Evolutionary conservation across 2,797 vertebrate species (phyloP).

Genomic region (Labeo calbasu): DNA sequence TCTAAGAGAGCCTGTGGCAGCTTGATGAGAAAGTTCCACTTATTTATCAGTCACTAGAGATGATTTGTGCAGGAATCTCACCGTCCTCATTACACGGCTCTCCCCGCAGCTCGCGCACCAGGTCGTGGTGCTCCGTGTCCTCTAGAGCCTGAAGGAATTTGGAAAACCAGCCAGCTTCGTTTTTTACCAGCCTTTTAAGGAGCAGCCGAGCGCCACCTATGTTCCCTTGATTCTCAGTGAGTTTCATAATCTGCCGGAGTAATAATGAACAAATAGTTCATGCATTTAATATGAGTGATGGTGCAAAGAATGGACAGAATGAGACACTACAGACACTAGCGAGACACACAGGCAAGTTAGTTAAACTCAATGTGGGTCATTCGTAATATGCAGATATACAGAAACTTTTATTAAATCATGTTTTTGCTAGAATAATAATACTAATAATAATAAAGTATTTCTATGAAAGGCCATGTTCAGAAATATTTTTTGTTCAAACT

Average conservation of each 20-base stretch:
- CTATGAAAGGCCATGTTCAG: background rate
- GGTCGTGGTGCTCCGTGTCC: conserved; percentile 55
- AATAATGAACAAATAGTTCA: background rate
- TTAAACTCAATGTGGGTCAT: background rate
- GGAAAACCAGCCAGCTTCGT: conserved; percentile 85
- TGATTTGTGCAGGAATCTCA: background rate
- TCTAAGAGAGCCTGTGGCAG: background rate
- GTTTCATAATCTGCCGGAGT: conserved; percentile 75
- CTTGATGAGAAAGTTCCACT: background rate
- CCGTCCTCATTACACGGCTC: conserved; percentile 24
- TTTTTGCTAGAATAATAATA: too few species aligned
- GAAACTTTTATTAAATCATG: background rate
- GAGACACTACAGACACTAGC: background rate
- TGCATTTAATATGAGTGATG: background rate
- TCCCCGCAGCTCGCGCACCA: conserved; percentile 77
- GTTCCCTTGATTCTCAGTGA: conserved; percentile 63
- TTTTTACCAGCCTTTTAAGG: conserved; percentile 80
- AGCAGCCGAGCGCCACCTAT: conserved; percentile 80
- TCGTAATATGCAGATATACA: background rate
- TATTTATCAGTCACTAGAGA: background rate
- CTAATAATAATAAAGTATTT: too few species aligned
- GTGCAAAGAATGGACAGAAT: background rate
- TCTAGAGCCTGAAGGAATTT: conserved; percentile 78
- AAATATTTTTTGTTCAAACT: background rate
- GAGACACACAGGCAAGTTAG: background rate